These are phyloP conservation scores for Sturmia bella DNA, from an alignment of 2,888 invertebrate genomes.

Conservation along the genomic window DNA sequence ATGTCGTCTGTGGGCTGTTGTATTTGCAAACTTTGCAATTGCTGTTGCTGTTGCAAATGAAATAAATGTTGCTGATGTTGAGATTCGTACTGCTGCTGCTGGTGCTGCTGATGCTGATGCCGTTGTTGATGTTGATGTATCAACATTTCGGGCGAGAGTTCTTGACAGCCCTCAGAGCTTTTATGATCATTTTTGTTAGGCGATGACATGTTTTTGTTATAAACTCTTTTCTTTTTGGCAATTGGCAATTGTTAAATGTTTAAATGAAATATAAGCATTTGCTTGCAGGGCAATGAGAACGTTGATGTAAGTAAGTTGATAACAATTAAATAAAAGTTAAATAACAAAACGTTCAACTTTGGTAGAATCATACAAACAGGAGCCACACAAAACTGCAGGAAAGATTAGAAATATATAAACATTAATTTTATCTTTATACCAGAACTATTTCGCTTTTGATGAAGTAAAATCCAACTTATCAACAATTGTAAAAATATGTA, in stretches of 20 bases:
- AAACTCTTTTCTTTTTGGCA: slow-evolving; percentile 18
- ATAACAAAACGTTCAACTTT: not conserved
- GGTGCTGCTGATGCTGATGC: slow-evolving; percentile 48
- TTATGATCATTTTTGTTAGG: slow-evolving; percentile 55
- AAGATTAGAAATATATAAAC: too few relatives aligned
- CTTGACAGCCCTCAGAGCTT: slow-evolving; percentile 61
- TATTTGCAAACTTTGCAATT: slow-evolving; percentile 43
- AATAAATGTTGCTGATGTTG: slow-evolving; percentile 17
- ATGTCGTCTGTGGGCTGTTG: slow-evolving; percentile 47
- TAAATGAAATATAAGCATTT: slow-evolving; percentile 33
- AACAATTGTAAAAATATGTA: too few relatives aligned
- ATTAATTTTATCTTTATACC: too few relatives aligned
- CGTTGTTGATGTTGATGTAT: slow-evolving; percentile 47
- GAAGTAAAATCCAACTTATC: too few relatives aligned
- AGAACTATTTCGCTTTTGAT: too few relatives aligned
- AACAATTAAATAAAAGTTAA: not conserved
- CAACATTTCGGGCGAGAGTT: slow-evolving; percentile 32
- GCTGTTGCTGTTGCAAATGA: slow-evolving; percentile 47
- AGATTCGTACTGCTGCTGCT: slow-evolving; percentile 43
- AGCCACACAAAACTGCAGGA: slow-evolving; percentile 53
- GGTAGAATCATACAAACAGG: not conserved
- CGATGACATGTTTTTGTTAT: slow-evolving; percentile 53
- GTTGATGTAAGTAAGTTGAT: too few relatives aligned
- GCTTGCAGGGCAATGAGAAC: not conserved
- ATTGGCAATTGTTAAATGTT: slow-evolving; percentile 12